These are phyloP conservation scores for Mnemiopsis leidyi DNA, from an alignment of 37 sponge, comb jelly and placozoan species.

Conservation along the genomic window DNA sequence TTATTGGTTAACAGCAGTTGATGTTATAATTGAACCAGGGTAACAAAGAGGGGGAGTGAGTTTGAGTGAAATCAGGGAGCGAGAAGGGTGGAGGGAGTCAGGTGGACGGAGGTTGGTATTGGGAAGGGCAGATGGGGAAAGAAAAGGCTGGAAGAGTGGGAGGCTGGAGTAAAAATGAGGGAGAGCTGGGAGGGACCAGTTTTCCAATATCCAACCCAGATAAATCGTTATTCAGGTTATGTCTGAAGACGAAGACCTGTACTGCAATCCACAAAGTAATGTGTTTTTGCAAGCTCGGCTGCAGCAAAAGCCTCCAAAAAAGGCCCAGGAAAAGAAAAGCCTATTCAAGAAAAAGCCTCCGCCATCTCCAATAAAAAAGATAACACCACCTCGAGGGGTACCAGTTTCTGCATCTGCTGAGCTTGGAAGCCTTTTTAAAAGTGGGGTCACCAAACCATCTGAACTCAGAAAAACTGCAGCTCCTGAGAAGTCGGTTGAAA, in stretches of 20 bases:
- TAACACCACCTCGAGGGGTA: neutral
- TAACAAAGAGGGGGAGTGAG: neutral
- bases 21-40: too few species aligned
- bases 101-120: neutral
- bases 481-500: neutral
- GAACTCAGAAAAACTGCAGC: neutral
- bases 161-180: too few species aligned
- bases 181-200: too few species aligned
- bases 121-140: neutral
- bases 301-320: neutral
- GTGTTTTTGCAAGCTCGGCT: neutral
- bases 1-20: too few species aligned
- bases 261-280: constrained; percentile 36
- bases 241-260: constrained; percentile 13
- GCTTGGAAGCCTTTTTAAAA: neutral
- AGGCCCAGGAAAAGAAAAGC: neutral
- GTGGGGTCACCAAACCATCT: neutral
- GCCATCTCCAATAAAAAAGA: neutral
- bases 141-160: too few species aligned
- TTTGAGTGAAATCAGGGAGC: neutral
- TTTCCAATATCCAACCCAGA: too few species aligned
- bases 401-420: neutral
- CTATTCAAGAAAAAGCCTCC: neutral
- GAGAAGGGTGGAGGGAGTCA: neutral
- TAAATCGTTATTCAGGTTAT: neutral